Base-by-base conservation (phyloP, 2,888 invertebrate genomes). In the Syrista parreyssii region DNA sequence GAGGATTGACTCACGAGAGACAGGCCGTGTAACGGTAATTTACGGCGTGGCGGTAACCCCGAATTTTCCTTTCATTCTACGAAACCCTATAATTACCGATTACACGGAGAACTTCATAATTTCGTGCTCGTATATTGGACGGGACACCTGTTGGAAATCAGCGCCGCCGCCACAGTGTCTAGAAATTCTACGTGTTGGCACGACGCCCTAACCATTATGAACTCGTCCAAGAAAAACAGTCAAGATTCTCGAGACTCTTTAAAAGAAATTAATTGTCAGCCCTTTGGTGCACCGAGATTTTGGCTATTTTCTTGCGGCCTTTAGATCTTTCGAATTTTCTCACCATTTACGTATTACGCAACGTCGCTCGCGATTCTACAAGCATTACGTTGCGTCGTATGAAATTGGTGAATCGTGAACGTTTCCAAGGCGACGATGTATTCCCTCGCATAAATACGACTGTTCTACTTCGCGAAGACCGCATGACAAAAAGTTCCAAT, bases 61-160 rank as follows among this genome's bases (percentile, higher is more conserved):
- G 76, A 80, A 80, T 84, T 80, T 81, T 80, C 80, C 78, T 83
- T 78, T 76, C 75, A 73, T 72, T 74, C 72, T 55, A 55, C 78
- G 78, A 75, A 74, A 76, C 73, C 86, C 86, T 84, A 81, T 88
- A 89, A 90, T 89, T 90, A 89, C 83, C 86, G 87, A 89, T 89
- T 87, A 88, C 84, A 83, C 81, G 84, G 75, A 30, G 81, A 83
- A 82, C 83, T 86, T 86, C 76, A 81, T 87, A 84, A 87, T 87
- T 85, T 86, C 80, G 75, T 31, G 71, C 40, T 32, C 35, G 30
- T 40, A 78, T 76, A 77, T 77, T 36, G 79, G 69, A 74, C 36
- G 35, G 79, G 82, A 79, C 84, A 85, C 85, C 85, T 85, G 85
- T 85, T 85, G 84, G 82, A 81, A 84, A 80, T 85, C 55, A 55